Evolutionary conservation across 1,140 invertebrate species (phyloP), one percentile per base, ranked within the genome.

Genomic region (Macrostomum lignano): DNA sequence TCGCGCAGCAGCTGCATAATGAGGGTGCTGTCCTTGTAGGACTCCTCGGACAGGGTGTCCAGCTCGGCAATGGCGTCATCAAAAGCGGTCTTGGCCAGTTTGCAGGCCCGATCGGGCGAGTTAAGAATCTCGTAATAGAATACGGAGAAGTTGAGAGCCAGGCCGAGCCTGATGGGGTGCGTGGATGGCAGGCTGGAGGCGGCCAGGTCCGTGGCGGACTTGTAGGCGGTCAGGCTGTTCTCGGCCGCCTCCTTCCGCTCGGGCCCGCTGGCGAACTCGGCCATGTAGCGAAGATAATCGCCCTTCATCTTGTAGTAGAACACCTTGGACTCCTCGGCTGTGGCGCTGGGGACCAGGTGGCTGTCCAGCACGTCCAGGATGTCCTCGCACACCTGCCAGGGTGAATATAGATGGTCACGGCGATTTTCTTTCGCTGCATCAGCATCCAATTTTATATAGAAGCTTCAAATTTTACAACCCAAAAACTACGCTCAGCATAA

Each of bases 41-140:
- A 84, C 61, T 94, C 65, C 64, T 91, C 82, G 49, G 79, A 79
- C 63, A 94, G 94, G 5, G n/a, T 17, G 13, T 19, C 13, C 13
- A 23, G 9, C 7, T 23, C 21, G 13, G 5, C 6, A 25, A 5
- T 6, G 58, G 86, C 88, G 55, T 93, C 82, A 64, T 96, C 88
- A 65, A 96, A 96, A 41, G 86, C 84, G 71, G 86, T 74, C 63
- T 86, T 88, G 38, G 81, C 79, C 43, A 88, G 65, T 51, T 78
- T 72, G 62, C 79, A 88, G 47, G 81, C 81, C 60, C 77, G 70
- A 61, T 91, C 81, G 43, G 82, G 81, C 44, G 77, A 79, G 63
- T 86, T 88, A 49, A 91, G 66, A 59, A 93, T 91, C 67, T 94
- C 82, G 60, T 91, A 93, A 65, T 86, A 88, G 65, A 94, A 94